phyloP scores from a whole-genome alignment of 2,888 invertebrate genomes.

The Rotaria sp. region DNA sequence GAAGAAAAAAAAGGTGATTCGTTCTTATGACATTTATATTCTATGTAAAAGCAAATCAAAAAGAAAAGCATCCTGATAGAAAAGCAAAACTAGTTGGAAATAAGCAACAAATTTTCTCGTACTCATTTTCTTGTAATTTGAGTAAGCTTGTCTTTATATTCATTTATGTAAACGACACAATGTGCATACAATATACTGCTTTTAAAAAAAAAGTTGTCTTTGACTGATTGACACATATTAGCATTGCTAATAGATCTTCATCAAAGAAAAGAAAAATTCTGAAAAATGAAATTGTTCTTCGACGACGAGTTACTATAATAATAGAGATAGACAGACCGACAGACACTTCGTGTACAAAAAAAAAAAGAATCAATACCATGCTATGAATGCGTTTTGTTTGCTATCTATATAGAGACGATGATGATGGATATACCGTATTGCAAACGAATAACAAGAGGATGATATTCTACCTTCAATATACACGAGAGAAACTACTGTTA shows the following conservation, averaged over 20 bases:
- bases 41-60: background rate
- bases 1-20: background rate
- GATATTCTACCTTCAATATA: conserved; percentile 10
- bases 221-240: conserved; percentile 11
- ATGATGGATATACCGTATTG: conserved; percentile 19
- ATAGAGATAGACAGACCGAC: background rate
- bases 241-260: conserved; percentile 1
- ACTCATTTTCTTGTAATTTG: background rate
- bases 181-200: background rate
- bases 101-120: too few species aligned
- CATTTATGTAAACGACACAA: background rate
- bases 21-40: background rate
- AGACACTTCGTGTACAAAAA: background rate
- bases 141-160: background rate
- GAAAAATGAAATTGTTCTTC: background rate
- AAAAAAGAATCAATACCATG: background rate
- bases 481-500: background rate
- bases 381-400: background rate
- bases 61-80: background rate
- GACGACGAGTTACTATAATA: background rate
- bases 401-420: background rate
- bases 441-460: background rate
- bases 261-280: background rate
- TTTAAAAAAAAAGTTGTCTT: background rate
- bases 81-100: too few species aligned